Evolutionary conservation across 2,797 vertebrate species (phyloP).

Genomic region (Rhinophrynus dorsalis): DNA sequence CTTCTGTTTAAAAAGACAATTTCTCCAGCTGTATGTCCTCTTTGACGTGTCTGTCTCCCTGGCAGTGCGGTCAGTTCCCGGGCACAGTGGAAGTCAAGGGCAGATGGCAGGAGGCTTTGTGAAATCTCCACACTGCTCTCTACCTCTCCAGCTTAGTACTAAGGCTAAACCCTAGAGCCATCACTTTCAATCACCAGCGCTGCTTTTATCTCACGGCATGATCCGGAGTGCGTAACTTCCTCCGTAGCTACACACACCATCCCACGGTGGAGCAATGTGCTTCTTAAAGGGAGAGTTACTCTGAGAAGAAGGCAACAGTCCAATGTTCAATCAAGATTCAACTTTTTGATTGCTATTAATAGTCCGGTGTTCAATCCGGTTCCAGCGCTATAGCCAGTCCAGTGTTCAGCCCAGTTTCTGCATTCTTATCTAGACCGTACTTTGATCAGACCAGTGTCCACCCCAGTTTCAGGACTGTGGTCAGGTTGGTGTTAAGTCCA

Average conservation of each 20-base stretch:
- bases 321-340: too few relatives aligned
- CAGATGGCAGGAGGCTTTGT: conserved; percentile 83
- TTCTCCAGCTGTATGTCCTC: neutral
- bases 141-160: conserved; percentile 74
- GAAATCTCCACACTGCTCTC: conserved; percentile 65
- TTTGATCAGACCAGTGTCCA: too few relatives aligned
- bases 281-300: conserved; percentile 80
- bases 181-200: conserved; percentile 88
- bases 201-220: conserved; percentile 86
- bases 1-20: neutral
- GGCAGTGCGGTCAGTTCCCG: conserved; percentile 70
- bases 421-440: too few relatives aligned
- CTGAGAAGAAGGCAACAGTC: too few relatives aligned
- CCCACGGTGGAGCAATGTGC: conserved; percentile 68
- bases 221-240: conserved; percentile 85
- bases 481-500: too few relatives aligned
- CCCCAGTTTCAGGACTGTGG: too few relatives aligned
- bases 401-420: too few relatives aligned
- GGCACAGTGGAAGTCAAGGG: conserved; percentile 74
- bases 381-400: too few relatives aligned
- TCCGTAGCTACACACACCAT: conserved; percentile 71
- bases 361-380: too few relatives aligned
- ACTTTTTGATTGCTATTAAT: too few relatives aligned
- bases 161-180: conserved; percentile 83
- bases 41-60: neutral